These are phyloP conservation scores for Ditylenchus dipsaci DNA, from an alignment of 1,140 invertebrate species.

Conservation along the genomic window DNA sequence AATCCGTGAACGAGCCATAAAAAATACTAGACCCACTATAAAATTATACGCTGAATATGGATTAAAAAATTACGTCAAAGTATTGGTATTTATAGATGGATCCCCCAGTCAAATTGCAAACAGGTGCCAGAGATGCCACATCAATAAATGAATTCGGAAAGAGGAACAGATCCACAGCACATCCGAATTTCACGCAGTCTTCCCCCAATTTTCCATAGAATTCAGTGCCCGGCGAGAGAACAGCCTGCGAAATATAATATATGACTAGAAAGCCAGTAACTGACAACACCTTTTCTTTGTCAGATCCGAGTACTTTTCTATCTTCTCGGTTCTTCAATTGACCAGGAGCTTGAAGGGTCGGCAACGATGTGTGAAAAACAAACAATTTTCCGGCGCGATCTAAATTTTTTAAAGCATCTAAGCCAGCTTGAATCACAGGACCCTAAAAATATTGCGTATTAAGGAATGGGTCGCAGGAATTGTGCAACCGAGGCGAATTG, in stretches of 20 bases:
- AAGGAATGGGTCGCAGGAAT: too few relatives aligned
- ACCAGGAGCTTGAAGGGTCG: conserved; percentile 85
- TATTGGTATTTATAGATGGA: conserved; percentile 94
- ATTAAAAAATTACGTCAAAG: conserved; percentile 81
- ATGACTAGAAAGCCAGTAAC: conserved; percentile 11
- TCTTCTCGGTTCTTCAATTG: conserved; percentile 93
- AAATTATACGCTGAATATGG: too few relatives aligned
- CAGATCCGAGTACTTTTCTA: conserved; percentile 84
- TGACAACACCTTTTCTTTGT: conserved; percentile 71
- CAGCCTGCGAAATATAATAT: conserved; percentile 55
- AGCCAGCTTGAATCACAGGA: conserved; percentile 90
- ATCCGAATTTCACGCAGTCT: conserved; percentile 81
- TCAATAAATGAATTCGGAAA: conserved; percentile 94
- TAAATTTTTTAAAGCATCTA: conserved; percentile 80
- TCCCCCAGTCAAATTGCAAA: conserved; percentile 84
- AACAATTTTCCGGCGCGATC: conserved; percentile 87
- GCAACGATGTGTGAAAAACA: conserved; percentile 90
- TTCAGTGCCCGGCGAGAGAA: conserved; percentile 74
- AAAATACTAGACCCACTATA: too few relatives aligned
- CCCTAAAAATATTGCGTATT: too few relatives aligned
- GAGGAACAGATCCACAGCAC: conserved; percentile 83
- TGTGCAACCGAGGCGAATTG: too few relatives aligned
- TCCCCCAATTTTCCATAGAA: conserved; percentile 87
- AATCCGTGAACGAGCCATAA: too few relatives aligned
- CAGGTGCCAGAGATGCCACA: conserved; percentile 84